Conservation (phyloP, 2,797 vertebrate species). For the Galago senegalensis region DNA sequence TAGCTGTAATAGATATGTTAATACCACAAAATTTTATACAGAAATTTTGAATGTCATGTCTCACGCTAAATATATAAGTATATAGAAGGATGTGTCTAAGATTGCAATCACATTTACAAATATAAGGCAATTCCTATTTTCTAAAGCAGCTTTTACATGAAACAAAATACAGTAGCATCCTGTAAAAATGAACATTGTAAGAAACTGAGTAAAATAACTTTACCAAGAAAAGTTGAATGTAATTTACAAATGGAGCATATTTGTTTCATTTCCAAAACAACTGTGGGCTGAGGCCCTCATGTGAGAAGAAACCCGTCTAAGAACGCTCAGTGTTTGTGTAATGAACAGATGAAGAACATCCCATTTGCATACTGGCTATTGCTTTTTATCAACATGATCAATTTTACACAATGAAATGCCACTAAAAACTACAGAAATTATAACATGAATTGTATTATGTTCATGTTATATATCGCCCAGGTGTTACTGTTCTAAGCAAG, state of each 20-base stretch:
- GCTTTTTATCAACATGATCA: not conserved
- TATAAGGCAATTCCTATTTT: constrained; percentile 39
- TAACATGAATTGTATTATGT: not conserved
- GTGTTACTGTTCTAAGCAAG: constrained; percentile 27
- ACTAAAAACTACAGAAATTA: constrained; percentile 19
- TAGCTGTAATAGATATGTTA: constrained; percentile 22
- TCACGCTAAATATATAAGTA: not conserved
- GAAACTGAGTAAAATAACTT: constrained; percentile 53
- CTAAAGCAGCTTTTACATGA: constrained; percentile 30
- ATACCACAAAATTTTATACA: not conserved
- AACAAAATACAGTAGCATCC: not conserved
- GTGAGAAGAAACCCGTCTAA: not conserved
- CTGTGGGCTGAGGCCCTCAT: not conserved
- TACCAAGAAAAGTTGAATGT: constrained; percentile 39
- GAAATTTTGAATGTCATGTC: not conserved
- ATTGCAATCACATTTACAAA: constrained; percentile 51
- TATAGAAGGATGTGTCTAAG: not conserved
- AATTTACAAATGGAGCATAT: constrained; percentile 36
- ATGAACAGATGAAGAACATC: not conserved
- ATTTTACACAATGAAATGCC: not conserved
- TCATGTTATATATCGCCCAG: not conserved
- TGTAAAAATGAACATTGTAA: constrained; percentile 40
- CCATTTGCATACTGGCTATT: not conserved
- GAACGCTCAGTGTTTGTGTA: not conserved
- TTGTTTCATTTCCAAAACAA: constrained; percentile 37